phyloP scores from a whole-genome alignment of 1,140 invertebrate genomes.

The Platorchestia sp. region DNA sequence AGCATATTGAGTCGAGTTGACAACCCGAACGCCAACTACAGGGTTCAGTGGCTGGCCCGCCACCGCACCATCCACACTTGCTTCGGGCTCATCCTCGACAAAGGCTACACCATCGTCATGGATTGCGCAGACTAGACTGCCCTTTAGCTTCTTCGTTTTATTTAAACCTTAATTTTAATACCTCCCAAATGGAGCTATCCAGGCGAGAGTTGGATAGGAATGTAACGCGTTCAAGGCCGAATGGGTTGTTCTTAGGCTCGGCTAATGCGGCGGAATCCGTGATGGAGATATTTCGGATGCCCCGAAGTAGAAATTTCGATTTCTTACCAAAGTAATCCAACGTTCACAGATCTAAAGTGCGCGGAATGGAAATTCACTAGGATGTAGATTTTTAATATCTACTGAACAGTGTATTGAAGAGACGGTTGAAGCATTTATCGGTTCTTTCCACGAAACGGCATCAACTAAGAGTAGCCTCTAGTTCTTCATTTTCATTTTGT shows the following conservation, averaged over 20 bases:
- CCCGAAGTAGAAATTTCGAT: not conserved
- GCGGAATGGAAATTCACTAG: not conserved
- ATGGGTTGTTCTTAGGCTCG: not conserved
- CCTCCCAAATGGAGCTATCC: not conserved
- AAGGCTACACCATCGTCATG: constrained; percentile 63
- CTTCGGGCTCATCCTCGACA: constrained; percentile 63
- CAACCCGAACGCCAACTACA: constrained; percentile 55
- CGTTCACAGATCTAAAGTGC: not conserved
- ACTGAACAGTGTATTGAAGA: not conserved
- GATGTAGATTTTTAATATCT: not conserved
- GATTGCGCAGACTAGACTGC: constrained; percentile 67
- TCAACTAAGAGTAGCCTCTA: not conserved
- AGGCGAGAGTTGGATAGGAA: not conserved
- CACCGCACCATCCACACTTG: constrained; percentile 65
- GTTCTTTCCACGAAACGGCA: not conserved
- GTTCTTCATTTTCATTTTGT: not conserved
- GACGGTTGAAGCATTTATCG: not conserved
- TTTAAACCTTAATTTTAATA: not conserved
- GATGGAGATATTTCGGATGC: not conserved
- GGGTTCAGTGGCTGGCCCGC: constrained; percentile 62
- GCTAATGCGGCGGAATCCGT: not conserved
- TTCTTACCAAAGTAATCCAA: not conserved
- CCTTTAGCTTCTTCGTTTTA: not conserved
- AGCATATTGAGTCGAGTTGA: constrained; percentile 63
- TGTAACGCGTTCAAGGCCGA: not conserved